Base-by-base conservation (phyloP, 2,888 invertebrate genomes). In the Caradrina clavipalpis region DNA sequence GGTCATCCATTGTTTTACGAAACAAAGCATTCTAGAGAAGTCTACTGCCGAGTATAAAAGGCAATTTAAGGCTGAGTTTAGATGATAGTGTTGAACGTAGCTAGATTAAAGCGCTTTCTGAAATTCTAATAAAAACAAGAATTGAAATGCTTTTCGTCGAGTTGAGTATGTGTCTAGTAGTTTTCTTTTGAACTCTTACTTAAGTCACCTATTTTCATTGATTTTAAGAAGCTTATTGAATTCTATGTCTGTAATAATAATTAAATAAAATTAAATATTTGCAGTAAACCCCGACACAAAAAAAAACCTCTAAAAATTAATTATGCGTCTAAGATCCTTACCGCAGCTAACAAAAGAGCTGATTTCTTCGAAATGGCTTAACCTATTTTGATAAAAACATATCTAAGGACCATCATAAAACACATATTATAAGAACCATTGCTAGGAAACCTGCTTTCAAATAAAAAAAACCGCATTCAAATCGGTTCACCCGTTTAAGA, bases 21-120 rank as follows among this genome's bases (percentile, higher is more conserved):
- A 5, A 13, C 63, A 70, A 62, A 62, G 47, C 26, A 42, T 63
- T 70, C 22, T 63, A 49, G 19, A 42, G 4, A 68, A 6, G 22
- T 42, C 7, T 64, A 31, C 50, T 35, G 39, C 15, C 15, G 19
- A 54, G 11, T 35, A 49, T 19, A 49, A 54, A 49, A 53, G 8
- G 10, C 2, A 21, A n/a, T 56, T 21, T 8, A 19, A 19, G 6
- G 15, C 21, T 42, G 26, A 49, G n/a, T 58, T 64, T 13, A 26
- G 26, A n/a, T 39, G 6, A 17, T 22, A 19, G n/a, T 11, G 10
- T 10, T 56, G 45, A 5, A 35, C 35, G 13, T 19, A 2, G 15
- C 2, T 42, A 17, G 10, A 45, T 21, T 21, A 42, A 69, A 63
- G n/a, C 45, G 15, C 22, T 51, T 64, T 22, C 45, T 35, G 13